Conservation (phyloP, 2,888 invertebrate species). For the Busseola fusca region DNA sequence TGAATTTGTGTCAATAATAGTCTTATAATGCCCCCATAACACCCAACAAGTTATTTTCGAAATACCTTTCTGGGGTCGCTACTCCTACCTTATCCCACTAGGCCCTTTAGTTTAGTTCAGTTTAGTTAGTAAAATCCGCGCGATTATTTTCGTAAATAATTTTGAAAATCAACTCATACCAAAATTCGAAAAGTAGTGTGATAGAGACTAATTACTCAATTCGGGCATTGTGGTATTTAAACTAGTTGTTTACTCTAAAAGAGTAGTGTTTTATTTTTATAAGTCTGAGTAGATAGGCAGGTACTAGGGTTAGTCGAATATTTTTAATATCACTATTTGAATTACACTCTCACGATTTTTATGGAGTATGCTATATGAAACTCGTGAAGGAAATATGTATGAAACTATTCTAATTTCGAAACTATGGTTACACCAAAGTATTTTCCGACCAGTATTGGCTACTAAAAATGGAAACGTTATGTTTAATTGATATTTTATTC, state of each 20-base stretch:
- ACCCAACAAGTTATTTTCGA: too few species aligned
- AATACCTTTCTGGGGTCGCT: too few species aligned
- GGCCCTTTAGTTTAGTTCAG: too few species aligned
- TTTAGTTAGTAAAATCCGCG: too few species aligned
- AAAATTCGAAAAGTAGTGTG: constrained; percentile 61
- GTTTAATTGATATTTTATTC: neutral
- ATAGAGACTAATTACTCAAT: constrained; percentile 48
- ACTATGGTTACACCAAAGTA: constrained; percentile 17
- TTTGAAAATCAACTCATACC: constrained; percentile 40
- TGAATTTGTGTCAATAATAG: too few species aligned
- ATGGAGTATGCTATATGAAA: neutral
- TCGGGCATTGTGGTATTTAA: constrained; percentile 54
- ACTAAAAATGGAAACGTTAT: neutral
- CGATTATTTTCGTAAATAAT: constrained; percentile 22
- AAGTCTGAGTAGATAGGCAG: constrained; percentile 65
- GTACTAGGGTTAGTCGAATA: constrained; percentile 45
- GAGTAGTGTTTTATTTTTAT: constrained; percentile 65
- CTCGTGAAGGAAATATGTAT: constrained; percentile 13
- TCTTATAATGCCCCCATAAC: too few species aligned
- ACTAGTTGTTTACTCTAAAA: constrained; percentile 64
- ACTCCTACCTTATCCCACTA: too few species aligned
- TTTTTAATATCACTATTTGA: constrained; percentile 41
- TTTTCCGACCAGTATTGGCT: constrained; percentile 34
- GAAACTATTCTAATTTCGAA: constrained; percentile 3
- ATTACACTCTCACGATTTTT: constrained; percentile 17